Evolutionary conservation across 1,140 invertebrate genomes (phyloP).

Genomic region (Bicyclus anynana): DNA sequence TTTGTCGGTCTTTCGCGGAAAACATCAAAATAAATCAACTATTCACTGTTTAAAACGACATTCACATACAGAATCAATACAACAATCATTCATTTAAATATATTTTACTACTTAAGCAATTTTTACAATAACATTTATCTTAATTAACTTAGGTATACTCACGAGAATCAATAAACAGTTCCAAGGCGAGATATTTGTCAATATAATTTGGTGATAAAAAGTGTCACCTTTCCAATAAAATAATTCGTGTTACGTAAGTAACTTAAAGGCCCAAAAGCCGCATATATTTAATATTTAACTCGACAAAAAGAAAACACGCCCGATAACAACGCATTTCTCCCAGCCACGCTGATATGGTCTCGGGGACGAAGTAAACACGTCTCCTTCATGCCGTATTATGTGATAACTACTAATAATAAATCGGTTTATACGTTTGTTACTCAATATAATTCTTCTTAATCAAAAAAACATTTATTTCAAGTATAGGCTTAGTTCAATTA

Average conservation of each 20-base stretch:
- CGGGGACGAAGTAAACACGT: constrained; percentile 49
- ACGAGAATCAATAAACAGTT: constrained; percentile 16
- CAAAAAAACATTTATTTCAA: too few relatives aligned
- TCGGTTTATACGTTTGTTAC: neutral
- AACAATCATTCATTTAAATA: too few relatives aligned
- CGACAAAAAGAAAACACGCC: constrained; percentile 6
- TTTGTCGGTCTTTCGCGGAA: too few relatives aligned
- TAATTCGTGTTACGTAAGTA: constrained; percentile 2
- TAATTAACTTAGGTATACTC: constrained; percentile 7
- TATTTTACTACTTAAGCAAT: too few relatives aligned
- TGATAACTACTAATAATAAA: neutral
- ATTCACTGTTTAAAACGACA: too few relatives aligned
- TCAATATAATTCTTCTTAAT: too few relatives aligned
- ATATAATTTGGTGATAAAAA: constrained; percentile 16
- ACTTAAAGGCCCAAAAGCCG: constrained; percentile 26
- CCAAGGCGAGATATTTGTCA: constrained; percentile 14
- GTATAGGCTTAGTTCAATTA: too few relatives aligned
- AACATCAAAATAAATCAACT: too few relatives aligned
- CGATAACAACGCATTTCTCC: constrained; percentile 40
- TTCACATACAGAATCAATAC: too few relatives aligned
- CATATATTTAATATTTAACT: constrained; percentile 5
- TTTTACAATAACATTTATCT: neutral
- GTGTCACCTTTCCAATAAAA: constrained; percentile 31
- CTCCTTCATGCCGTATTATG: constrained; percentile 15
- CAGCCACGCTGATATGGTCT: constrained; percentile 32